Evolutionary conservation across 2,888 invertebrate species (phyloP).

Genomic region (Scaptomyza tumidula): DNA sequence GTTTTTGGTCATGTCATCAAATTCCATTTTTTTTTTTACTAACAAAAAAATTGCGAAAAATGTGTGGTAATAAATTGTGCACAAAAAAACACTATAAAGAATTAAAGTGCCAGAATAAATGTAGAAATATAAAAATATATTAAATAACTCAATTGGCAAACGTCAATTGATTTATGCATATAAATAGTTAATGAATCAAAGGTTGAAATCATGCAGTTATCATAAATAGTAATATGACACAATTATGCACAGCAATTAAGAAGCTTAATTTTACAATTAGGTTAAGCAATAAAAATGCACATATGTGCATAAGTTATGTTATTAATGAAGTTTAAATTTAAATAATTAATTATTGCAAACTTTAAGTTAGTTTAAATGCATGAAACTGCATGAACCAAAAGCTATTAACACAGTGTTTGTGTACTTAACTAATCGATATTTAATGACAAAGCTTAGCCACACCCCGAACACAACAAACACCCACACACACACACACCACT

Average conservation of each 20-base stretch:
- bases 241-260: slow-evolving; percentile 28
- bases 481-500: slow-evolving; percentile 20
- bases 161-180: slow-evolving; percentile 37
- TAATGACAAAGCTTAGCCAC: slow-evolving; percentile 66
- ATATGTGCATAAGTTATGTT: too few species aligned
- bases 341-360: too few species aligned
- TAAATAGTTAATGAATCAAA: slow-evolving; percentile 42
- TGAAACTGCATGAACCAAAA: neutral
- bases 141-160: slow-evolving; percentile 2
- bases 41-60: slow-evolving; percentile 43
- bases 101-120: slow-evolving; percentile 13
- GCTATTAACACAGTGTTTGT: slow-evolving; percentile 54
- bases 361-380: slow-evolving; percentile 5
- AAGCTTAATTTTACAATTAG: neutral
- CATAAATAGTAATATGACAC: slow-evolving; percentile 23
- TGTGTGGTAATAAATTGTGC: slow-evolving; percentile 1
- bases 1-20: slow-evolving; percentile 35
- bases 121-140: neutral
- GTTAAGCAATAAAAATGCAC: neutral
- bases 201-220: neutral
- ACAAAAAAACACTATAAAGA: slow-evolving; percentile 8
- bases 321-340: neutral
- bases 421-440: slow-evolving; percentile 71
- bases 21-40: slow-evolving; percentile 36
- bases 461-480: slow-evolving; percentile 38